A percentile compares a stretch with the other conserved stretches of the same genome.
Conservation (phyloP, 2,797 vertebrate species). For the Huso huso region DNA sequence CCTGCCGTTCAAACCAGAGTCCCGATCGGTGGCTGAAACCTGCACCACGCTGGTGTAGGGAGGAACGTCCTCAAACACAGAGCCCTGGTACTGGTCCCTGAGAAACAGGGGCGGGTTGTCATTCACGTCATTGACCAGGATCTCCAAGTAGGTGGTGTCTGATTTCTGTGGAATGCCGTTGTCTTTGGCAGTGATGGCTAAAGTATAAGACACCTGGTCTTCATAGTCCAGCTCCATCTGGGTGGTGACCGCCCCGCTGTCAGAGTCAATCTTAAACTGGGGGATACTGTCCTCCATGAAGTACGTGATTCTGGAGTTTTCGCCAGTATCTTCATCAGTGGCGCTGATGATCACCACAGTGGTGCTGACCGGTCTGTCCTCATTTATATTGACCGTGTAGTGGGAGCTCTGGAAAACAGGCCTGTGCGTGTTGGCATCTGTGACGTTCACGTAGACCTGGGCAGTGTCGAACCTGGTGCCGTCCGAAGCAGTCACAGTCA, state of each 20-base stretch:
- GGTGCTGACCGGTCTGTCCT: slow-evolving; percentile 76
- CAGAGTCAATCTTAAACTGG: slow-evolving; percentile 81
- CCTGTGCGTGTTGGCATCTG: slow-evolving; percentile 89
- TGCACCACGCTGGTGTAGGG: slow-evolving; percentile 89
- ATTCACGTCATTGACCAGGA: slow-evolving; percentile 87
- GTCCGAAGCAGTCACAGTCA: slow-evolving; percentile 79
- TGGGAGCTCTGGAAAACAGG: slow-evolving; percentile 96
- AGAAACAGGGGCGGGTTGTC: slow-evolving; percentile 89
- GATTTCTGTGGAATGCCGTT: slow-evolving; percentile 96
- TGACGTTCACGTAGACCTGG: slow-evolving; percentile 83
- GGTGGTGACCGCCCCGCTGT: slow-evolving; percentile 83
- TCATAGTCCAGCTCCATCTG: slow-evolving; percentile 91
- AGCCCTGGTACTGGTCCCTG: slow-evolving; percentile 75
- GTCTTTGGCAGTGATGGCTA: slow-evolving; percentile 88
- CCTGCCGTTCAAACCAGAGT: slow-evolving; percentile 83
- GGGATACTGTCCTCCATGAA: slow-evolving; percentile 95
- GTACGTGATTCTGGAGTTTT: slow-evolving; percentile 89
- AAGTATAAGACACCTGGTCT: slow-evolving; percentile 89
- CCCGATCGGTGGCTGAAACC: slow-evolving; percentile 84
- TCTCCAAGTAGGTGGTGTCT: slow-evolving; percentile 93
- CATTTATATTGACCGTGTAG: slow-evolving; percentile 85
- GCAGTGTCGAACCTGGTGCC: slow-evolving; percentile 79
- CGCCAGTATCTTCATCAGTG: slow-evolving; percentile 87
- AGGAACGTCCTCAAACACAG: slow-evolving; percentile 82
- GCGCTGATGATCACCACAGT: slow-evolving; percentile 90